Conservation (phyloP, 2,113 vertebrate species). For the Eublepharis macularius region DNA sequence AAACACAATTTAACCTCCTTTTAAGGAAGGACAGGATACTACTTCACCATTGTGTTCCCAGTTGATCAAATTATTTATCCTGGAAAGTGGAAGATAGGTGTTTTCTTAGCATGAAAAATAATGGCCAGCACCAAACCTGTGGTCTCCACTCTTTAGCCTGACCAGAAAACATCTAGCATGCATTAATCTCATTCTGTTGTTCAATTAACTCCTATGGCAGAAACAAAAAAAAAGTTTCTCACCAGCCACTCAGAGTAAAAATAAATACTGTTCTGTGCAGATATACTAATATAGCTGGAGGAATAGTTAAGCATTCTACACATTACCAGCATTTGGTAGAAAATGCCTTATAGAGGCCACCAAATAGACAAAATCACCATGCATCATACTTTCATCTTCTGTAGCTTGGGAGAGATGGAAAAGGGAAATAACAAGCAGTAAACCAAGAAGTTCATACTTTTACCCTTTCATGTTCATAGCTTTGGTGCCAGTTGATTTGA, state of each 20-base stretch:
- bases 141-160: too few relatives aligned
- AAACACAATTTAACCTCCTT: background rate
- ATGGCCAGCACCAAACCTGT: background rate
- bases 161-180: too few relatives aligned
- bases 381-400: background rate
- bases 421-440: background rate
- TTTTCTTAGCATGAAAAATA: background rate
- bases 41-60: background rate
- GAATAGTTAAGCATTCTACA: background rate
- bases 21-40: background rate
- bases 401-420: background rate
- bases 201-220: too few relatives aligned
- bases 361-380: conserved; percentile 5
- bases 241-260: background rate
- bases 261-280: background rate
- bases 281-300: background rate
- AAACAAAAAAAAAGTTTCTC: background rate
- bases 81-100: background rate
- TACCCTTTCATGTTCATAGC: conserved; percentile 5
- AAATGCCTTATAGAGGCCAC: background rate
- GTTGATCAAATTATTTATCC: background rate
- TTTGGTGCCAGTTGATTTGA: conserved; percentile 7
- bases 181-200: too few relatives aligned
- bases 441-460: conserved; percentile 10
- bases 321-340: background rate